phyloP scores from a whole-genome alignment of 1,140 invertebrate genomes.

The Chlorops oryzae region DNA sequence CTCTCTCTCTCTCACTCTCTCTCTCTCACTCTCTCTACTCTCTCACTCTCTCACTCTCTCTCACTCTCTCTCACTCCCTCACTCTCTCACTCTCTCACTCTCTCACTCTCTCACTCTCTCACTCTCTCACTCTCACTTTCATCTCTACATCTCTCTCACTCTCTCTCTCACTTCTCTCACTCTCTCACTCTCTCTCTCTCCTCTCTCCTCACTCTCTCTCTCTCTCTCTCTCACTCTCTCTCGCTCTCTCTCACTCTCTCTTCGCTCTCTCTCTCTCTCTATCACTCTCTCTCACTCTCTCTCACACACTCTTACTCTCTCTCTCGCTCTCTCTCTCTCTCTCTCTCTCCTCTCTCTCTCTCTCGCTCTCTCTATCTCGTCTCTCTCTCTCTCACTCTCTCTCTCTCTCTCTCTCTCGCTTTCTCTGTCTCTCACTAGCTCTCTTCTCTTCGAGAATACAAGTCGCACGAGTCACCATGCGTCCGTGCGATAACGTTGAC shows the following conservation, averaged over 20 bases:
- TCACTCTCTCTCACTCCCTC: neutral
- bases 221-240: no score
- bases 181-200: neutral
- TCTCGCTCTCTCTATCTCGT: neutral
- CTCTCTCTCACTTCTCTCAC: neutral
- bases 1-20: neutral
- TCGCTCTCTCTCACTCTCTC: neutral
- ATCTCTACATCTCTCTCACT: neutral
- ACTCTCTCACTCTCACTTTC: neutral
- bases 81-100: neutral
- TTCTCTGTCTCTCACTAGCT: no score
- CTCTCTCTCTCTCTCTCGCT: neutral
- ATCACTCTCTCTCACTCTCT: no score
- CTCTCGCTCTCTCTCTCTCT: neutral
- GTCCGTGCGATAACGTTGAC: no score
- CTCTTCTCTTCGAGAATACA: no score
- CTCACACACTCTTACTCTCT: neutral
- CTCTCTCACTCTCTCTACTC: neutral
- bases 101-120: no score
- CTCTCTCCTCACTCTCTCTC: neutral
- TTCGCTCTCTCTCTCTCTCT: neutral
- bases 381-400: neutral
- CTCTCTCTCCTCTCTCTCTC: neutral
- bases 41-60: neutral
- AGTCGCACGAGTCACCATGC: no score